Conservation (phyloP, 2,113 vertebrate species). For the Campylomormyrus tamandua region DNA sequence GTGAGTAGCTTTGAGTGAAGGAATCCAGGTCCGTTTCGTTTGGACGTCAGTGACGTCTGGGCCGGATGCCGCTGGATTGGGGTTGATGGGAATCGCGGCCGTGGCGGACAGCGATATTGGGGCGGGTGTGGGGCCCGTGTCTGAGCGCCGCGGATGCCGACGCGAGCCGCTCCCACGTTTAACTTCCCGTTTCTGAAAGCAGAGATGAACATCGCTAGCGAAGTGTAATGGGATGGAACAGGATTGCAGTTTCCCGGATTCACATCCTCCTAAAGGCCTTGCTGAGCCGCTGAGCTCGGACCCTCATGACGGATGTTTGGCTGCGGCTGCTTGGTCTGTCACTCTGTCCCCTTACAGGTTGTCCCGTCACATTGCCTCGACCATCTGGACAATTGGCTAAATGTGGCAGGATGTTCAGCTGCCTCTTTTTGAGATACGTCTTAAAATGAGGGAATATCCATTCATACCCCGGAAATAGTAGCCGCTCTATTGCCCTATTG, state of each 20-base stretch:
- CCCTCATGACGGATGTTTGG: neutral
- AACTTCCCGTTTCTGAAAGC: neutral
- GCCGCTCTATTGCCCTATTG: neutral
- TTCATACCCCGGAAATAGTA: neutral
- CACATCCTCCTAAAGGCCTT: neutral
- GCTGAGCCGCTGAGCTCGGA: too few species aligned
- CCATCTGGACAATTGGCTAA: neutral
- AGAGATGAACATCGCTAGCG: too few species aligned
- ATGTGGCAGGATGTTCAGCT: neutral
- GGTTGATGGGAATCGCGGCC: neutral
- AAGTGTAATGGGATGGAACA: neutral
- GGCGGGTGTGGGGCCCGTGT: neutral
- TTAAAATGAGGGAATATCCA: neutral
- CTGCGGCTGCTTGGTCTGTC: neutral
- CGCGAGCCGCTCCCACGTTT: neutral
- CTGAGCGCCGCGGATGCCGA: neutral
- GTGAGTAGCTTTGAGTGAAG: neutral
- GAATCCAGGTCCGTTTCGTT: neutral
- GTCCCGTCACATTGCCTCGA: neutral
- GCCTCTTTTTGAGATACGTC: neutral
- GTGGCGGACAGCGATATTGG: neutral
- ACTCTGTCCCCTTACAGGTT: neutral
- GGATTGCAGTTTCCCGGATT: neutral
- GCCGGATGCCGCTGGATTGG: neutral
- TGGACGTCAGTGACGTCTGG: neutral